Percentiles rank a stretch among this genome's conserved stretches.
phyloP scores from a whole-genome alignment of 2,888 invertebrate species.

The Tribolium freemani region DNA sequence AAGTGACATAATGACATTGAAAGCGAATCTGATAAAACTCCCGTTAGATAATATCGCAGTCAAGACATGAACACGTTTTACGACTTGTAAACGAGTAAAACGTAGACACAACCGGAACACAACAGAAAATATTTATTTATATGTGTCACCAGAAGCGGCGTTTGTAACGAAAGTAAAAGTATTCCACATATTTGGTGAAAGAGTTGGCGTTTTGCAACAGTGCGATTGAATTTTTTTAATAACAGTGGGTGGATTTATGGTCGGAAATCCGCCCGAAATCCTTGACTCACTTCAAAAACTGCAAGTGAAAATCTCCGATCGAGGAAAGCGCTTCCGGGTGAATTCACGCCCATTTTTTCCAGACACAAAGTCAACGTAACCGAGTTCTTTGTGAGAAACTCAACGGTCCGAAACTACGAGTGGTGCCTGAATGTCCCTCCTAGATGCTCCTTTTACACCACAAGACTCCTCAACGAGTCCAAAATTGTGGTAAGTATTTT shows the following conservation, averaged over 20 bases:
- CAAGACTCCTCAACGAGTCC: slow-evolving; percentile 78
- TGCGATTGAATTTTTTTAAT: not conserved
- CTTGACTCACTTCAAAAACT: not conserved
- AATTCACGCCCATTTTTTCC: slow-evolving; percentile 51
- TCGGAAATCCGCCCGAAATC: not conserved
- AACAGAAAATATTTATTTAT: not conserved
- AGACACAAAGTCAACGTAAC: slow-evolving; percentile 79
- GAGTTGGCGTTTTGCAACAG: slow-evolving; percentile 14
- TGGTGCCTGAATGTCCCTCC: slow-evolving; percentile 88
- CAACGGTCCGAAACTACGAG: slow-evolving; percentile 76
- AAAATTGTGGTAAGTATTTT: slow-evolving; percentile 75
- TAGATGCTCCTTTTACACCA: slow-evolving; percentile 81
- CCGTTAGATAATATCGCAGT: slow-evolving; percentile 1
- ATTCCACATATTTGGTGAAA: slow-evolving; percentile 31
- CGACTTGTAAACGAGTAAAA: not conserved
- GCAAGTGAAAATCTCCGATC: not conserved
- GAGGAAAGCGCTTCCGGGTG: not conserved
- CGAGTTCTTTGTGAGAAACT: slow-evolving; percentile 73
- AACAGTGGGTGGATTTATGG: not conserved
- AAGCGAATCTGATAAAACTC: not conserved
- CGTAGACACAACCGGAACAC: slow-evolving; percentile 23
- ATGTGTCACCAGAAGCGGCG: slow-evolving; percentile 21
- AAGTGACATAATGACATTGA: not conserved
- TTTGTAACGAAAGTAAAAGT: slow-evolving; percentile 36
- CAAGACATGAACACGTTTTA: not conserved